These are phyloP conservation scores for Ciconia boyciana DNA, from an alignment of 2,113 vertebrate species.

Conservation along the genomic window DNA sequence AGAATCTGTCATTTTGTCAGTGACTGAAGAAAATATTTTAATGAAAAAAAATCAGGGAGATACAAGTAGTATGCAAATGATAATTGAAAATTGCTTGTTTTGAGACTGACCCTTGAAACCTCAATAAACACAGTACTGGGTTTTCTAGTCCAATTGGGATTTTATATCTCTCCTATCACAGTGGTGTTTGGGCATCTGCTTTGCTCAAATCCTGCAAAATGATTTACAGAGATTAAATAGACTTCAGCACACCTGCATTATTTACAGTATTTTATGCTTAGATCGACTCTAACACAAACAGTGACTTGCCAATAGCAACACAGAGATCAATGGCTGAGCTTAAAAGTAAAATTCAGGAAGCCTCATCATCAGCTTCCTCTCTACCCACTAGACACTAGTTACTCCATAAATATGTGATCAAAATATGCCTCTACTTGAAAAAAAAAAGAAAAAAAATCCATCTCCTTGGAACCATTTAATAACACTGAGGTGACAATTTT, in stretches of 20 bases:
- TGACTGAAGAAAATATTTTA: not conserved
- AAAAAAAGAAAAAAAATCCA: not conserved
- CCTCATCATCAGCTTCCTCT: not conserved
- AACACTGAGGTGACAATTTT: not conserved
- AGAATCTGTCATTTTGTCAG: not conserved
- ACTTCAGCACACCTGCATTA: not conserved
- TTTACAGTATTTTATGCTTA: not conserved
- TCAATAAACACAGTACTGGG: not conserved
- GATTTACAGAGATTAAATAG: not conserved
- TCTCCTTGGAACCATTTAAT: not conserved
- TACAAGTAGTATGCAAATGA: not conserved
- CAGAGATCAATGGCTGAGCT: not conserved
- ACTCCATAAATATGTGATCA: conserved; percentile 1
- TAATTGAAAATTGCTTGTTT: conserved; percentile 15
- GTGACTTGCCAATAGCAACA: not conserved
- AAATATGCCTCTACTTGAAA: not conserved
- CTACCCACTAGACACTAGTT: not conserved
- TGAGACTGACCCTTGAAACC: not conserved
- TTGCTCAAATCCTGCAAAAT: not conserved
- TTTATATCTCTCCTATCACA: not conserved
- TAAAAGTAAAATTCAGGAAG: not conserved
- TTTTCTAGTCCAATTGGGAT: not conserved
- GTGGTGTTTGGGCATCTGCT: not conserved
- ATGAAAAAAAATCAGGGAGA: not conserved
- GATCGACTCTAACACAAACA: not conserved